Conservation (phyloP, 2,797 vertebrate genomes). For the Lutjanus campechanus region DNA sequence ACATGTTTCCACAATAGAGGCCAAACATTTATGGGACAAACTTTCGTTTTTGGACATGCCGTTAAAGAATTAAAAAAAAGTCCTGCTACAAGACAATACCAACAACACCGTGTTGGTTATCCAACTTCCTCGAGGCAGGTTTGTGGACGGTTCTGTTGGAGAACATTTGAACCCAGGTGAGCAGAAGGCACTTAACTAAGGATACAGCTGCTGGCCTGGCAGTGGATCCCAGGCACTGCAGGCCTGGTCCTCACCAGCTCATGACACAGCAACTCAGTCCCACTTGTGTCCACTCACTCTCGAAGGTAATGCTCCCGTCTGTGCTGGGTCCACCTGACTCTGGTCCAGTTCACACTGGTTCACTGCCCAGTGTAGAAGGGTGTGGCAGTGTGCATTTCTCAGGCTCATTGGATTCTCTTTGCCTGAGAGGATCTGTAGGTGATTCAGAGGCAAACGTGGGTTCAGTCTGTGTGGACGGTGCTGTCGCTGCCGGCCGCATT, state of each 20-base stretch:
- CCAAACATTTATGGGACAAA: conserved; percentile 55
- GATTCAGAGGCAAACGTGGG: conserved; percentile 33
- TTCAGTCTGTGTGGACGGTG: conserved; percentile 40
- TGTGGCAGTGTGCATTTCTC: conserved; percentile 29
- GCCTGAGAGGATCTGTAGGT: conserved; percentile 20
- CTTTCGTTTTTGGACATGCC: conserved; percentile 61
- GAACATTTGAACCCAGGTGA: conserved; percentile 47
- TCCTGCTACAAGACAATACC: conserved; percentile 48
- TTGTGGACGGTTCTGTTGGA: conserved; percentile 52
- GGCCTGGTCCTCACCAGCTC: conserved; percentile 80
- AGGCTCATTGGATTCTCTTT: conserved; percentile 34
- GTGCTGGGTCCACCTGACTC: conserved; percentile 46
- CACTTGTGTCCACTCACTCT: conserved; percentile 55
- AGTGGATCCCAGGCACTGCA: conserved; percentile 83
- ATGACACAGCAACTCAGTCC: conserved; percentile 54
- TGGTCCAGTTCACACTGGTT: conserved; percentile 54
- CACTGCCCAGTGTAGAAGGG: conserved; percentile 24
- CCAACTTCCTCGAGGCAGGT: conserved; percentile 33
- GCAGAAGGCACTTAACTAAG: conserved; percentile 86
- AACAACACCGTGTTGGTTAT: conserved; percentile 11
- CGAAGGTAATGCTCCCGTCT: conserved; percentile 60
- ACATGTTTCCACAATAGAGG: conserved; percentile 54
- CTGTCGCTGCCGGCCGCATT: conserved; percentile 15
- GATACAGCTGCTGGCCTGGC: conserved; percentile 33
- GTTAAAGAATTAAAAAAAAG: conserved; percentile 48